A percentile compares a stretch with the other conserved stretches of the same genome.
Conservation (phyloP, 2,797 vertebrate genomes). For the Trematomus bernacchii region DNA sequence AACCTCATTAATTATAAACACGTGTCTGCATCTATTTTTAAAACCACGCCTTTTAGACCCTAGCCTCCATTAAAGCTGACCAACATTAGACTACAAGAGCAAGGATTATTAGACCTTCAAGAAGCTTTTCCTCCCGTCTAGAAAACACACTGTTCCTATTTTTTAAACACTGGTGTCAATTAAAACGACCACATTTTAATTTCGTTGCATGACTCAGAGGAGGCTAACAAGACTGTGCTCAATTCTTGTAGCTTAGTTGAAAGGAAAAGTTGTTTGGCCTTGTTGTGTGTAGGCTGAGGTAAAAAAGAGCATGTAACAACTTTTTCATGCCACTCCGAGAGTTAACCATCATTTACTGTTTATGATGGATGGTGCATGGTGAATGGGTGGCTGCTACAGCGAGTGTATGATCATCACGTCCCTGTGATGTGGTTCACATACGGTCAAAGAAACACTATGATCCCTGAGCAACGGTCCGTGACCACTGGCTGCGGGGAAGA, state of each 20-base stretch:
- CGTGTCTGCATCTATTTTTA: constrained; percentile 70
- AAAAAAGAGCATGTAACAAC: constrained; percentile 33
- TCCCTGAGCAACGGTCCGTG: constrained; percentile 89
- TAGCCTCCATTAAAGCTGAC: constrained; percentile 58
- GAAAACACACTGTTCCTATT: constrained; percentile 62
- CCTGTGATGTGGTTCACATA: constrained; percentile 83
- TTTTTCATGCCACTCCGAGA: constrained; percentile 57
- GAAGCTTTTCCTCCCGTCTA: constrained; percentile 52
- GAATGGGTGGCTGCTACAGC: constrained; percentile 41
- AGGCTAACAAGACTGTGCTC: constrained; percentile 42
- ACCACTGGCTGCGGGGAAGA: constrained; percentile 84
- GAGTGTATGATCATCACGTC: constrained; percentile 57
- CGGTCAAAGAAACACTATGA: constrained; percentile 81
- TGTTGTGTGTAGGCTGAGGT: constrained; percentile 54
- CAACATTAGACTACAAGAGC: constrained; percentile 56
- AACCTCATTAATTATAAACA: constrained; percentile 85
- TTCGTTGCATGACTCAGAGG: constrained; percentile 62
- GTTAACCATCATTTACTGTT: constrained; percentile 63
- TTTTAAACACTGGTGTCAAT: constrained; percentile 63
- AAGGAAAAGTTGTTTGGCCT: constrained; percentile 68
- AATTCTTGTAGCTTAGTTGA: constrained; percentile 54
- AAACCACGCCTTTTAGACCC: constrained; percentile 53
- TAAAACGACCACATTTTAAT: constrained; percentile 67
- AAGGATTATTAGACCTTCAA: constrained; percentile 46
- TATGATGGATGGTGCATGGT: constrained; percentile 55